phyloP scores from a whole-genome alignment of 1,140 invertebrate species.

The Neomicropteryx cornuta region DNA sequence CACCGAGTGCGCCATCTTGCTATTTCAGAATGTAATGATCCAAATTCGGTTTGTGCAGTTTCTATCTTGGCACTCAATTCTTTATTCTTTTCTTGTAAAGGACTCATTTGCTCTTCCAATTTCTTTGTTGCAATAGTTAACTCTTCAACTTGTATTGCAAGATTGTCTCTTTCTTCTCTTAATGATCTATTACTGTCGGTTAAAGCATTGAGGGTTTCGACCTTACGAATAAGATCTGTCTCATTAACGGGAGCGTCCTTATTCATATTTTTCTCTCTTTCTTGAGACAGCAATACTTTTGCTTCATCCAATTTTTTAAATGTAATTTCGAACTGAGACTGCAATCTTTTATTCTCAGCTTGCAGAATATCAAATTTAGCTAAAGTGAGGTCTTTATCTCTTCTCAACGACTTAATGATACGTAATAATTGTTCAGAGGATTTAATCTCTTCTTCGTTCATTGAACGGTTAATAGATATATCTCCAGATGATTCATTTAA shows the following conservation, averaged over 20 bases:
- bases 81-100: constrained; percentile 61
- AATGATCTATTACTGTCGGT: constrained; percentile 86
- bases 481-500: constrained; percentile 44
- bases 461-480: constrained; percentile 47
- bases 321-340: constrained; percentile 56
- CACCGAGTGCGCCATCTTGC: constrained; percentile 67
- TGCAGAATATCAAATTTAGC: constrained; percentile 74
- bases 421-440: constrained; percentile 72
- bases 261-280: constrained; percentile 60
- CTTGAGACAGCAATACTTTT: constrained; percentile 47
- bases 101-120: constrained; percentile 63
- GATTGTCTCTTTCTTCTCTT: constrained; percentile 69
- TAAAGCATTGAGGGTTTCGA: constrained; percentile 81
- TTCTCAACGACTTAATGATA: constrained; percentile 79
- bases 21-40: constrained; percentile 56
- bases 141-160: constrained; percentile 57
- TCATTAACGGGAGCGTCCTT: constrained; percentile 68
- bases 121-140: constrained; percentile 45
- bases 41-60: constrained; percentile 52
- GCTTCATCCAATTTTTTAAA: constrained; percentile 69
- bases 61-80: constrained; percentile 60
- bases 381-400: constrained; percentile 80
- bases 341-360: constrained; percentile 67
- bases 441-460: constrained; percentile 53
- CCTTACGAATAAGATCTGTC: constrained; percentile 77